These are phyloP conservation scores for Lepus timidus DNA, from an alignment of 2,113 vertebrate genomes.

Conservation along the genomic window DNA sequence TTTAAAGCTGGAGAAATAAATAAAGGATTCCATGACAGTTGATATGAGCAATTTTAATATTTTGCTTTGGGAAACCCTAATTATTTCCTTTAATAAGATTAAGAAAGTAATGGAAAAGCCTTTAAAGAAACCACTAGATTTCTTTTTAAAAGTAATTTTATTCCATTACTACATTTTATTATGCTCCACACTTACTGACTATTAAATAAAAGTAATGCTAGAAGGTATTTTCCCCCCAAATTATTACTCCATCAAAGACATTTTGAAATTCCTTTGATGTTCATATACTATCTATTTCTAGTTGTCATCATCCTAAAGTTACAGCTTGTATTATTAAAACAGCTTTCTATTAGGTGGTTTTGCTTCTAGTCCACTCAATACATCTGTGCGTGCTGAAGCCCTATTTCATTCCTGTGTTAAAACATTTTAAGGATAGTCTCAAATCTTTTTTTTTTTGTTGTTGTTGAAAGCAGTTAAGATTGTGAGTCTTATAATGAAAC, in stretches of 20 bases:
- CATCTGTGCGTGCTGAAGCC: background rate
- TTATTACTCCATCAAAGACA: conserved; percentile 58
- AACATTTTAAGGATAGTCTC: background rate
- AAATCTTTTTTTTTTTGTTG: background rate
- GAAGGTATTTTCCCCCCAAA: background rate
- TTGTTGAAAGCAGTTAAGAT: conserved; percentile 25
- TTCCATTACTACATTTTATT: conserved; percentile 51
- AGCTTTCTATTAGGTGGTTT: background rate
- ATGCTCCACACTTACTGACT: conserved; percentile 7
- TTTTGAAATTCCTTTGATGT: conserved; percentile 60
- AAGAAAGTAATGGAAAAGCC: background rate
- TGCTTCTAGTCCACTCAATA: background rate
- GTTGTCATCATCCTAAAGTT: background rate
- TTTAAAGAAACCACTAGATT: conserved; percentile 34
- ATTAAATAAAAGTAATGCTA: conserved; percentile 20
- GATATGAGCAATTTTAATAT: conserved; percentile 21
- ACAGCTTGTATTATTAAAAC: background rate
- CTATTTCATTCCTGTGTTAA: conserved; percentile 8
- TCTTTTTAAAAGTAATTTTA: conserved; percentile 43
- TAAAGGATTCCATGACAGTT: background rate
- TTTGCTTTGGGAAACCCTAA: background rate
- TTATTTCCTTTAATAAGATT: conserved; percentile 52
- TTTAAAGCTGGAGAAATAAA: conserved; percentile 24
- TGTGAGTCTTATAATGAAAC: background rate
- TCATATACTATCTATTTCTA: background rate